A percentile compares a stretch with the other conserved stretches of the same genome.
These are phyloP conservation scores for Pandemis corylana DNA, from an alignment of 2,888 invertebrate genomes.

Conservation along the genomic window DNA sequence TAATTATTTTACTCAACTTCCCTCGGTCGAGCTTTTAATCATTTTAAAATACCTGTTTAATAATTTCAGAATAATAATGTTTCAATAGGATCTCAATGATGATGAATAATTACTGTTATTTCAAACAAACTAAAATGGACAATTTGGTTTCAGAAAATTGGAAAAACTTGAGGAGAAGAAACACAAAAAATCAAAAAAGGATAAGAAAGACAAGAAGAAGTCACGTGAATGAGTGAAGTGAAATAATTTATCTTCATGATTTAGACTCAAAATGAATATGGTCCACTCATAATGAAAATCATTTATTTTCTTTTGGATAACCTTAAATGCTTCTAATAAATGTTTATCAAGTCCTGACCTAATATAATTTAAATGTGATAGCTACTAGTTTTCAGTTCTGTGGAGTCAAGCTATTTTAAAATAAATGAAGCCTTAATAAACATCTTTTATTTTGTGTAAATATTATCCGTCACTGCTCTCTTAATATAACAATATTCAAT, in stretches of 20 bases:
- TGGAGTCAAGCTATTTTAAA: neutral
- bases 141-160: slow-evolving; percentile 83
- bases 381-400: neutral
- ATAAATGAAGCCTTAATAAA: neutral
- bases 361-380: neutral
- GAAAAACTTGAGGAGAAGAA: slow-evolving; percentile 87
- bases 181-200: slow-evolving; percentile 58
- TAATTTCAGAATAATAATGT: neutral
- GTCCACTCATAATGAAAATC: too few relatives aligned
- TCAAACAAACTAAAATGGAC: slow-evolving; percentile 23
- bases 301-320: neutral
- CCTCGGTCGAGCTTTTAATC: too few relatives aligned
- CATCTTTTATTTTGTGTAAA: neutral
- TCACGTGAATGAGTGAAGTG: slow-evolving; percentile 53
- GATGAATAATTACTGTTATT: slow-evolving; percentile 1
- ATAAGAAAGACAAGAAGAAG: slow-evolving; percentile 69
- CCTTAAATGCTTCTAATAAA: neutral
- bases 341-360: neutral
- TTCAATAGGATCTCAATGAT: too few relatives aligned
- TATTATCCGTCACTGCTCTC: neutral
- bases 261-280: too few relatives aligned
- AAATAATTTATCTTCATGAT: too few relatives aligned
- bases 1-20: too few relatives aligned
- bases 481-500: neutral
- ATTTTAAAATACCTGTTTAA: neutral